Percentiles rank a stretch among this genome's conserved stretches.
Evolutionary conservation across 2,797 vertebrate genomes (phyloP).

Genomic region (Pyrocephalus nanus): DNA sequence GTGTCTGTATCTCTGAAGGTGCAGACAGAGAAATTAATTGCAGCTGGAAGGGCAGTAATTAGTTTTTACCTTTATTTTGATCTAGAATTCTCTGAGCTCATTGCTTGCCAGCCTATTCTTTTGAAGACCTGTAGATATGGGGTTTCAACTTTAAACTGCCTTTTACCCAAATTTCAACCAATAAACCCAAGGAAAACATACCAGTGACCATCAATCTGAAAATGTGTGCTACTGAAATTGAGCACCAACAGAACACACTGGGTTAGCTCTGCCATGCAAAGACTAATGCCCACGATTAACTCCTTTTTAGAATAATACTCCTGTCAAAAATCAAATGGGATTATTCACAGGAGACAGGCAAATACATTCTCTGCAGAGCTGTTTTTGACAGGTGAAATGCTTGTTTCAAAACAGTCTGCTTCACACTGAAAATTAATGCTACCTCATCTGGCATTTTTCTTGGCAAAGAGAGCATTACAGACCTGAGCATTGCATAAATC

Average conservation of each 20-base stretch:
- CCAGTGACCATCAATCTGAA: neutral
- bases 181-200: neutral
- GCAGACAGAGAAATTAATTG: neutral
- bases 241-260: neutral
- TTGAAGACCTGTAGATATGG: neutral
- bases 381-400: conserved; percentile 18
- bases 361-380: neutral
- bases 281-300: conserved; percentile 26
- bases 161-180: neutral
- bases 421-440: conserved; percentile 9
- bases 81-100: neutral
- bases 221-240: neutral
- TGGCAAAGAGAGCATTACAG: neutral
- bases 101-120: neutral
- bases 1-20: neutral
- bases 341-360: conserved; percentile 25
- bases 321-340: conserved; percentile 38
- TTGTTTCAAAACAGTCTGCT: conserved; percentile 40
- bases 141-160: neutral
- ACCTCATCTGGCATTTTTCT: neutral
- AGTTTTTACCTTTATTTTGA: conserved; percentile 23
- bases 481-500: neutral
- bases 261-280: neutral
- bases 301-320: conserved; percentile 1
- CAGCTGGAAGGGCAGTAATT: neutral